Percentiles rank a stretch among this genome's conserved stretches.
Conservation (phyloP, 2,797 vertebrate genomes). For the Melopsittacus undulatus region DNA sequence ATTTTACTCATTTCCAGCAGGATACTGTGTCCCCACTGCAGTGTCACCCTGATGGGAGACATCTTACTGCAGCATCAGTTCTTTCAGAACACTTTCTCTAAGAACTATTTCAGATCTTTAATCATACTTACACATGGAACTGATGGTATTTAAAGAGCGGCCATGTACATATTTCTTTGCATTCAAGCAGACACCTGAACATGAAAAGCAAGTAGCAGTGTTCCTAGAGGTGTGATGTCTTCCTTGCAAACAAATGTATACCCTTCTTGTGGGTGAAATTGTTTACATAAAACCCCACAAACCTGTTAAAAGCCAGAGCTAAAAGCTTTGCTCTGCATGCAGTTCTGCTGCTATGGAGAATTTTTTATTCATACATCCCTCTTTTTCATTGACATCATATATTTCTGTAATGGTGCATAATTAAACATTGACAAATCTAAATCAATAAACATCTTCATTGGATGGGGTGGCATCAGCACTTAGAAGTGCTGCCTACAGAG, state of each 20-base stretch:
- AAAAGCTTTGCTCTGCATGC: conserved; percentile 56
- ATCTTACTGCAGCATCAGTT: not conserved
- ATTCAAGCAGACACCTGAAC: not conserved
- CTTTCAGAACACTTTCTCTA: not conserved
- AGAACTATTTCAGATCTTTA: not conserved
- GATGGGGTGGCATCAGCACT: not conserved
- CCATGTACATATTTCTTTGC: not conserved
- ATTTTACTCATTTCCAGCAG: conserved; percentile 42
- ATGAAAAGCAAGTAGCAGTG: not conserved
- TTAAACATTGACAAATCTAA: conserved; percentile 58
- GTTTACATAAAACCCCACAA: not conserved
- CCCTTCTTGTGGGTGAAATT: not conserved
- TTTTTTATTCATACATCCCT: conserved; percentile 49
- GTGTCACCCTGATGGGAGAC: not conserved
- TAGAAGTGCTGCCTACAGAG: not conserved
- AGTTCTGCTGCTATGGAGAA: conserved; percentile 40
- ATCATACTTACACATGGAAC: not conserved
- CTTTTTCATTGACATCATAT: conserved; percentile 43
- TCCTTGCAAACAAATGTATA: not conserved
- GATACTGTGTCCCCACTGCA: not conserved
- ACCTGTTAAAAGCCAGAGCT: conserved; percentile 26
- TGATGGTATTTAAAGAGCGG: not conserved
- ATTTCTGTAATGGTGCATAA: conserved; percentile 60
- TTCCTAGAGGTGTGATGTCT: not conserved
- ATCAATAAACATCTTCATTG: conserved; percentile 50